phyloP scores from a whole-genome alignment of 1,140 invertebrate genomes.

The Campoletis sonorensis region DNA sequence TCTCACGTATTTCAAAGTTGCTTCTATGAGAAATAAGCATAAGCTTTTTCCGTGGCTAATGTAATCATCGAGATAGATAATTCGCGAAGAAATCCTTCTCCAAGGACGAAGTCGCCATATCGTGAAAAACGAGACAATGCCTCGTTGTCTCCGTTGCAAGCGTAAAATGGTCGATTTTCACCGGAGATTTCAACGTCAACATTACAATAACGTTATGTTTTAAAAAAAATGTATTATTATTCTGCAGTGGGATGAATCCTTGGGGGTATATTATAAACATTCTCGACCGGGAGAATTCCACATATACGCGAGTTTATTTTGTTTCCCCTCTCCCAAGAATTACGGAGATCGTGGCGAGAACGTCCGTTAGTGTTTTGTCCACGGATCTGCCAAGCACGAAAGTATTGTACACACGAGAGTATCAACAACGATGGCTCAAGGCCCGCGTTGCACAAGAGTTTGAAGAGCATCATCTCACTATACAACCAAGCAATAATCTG shows the following conservation, averaged over 20 bases:
- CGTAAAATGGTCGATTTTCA: neutral
- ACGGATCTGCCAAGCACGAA: neutral
- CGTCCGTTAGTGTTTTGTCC: neutral
- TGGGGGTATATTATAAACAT: neutral
- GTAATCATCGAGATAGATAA: conserved; percentile 7
- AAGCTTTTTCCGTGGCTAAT: neutral
- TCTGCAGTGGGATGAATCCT: neutral
- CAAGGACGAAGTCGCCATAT: neutral
- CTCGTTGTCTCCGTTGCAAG: neutral
- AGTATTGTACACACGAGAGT: no score
- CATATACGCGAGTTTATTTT: neutral
- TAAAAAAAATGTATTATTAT: neutral
- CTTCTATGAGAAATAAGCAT: neutral
- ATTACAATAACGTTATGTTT: neutral
- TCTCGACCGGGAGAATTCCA: no score
- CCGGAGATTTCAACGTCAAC: neutral
- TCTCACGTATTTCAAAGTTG: neutral
- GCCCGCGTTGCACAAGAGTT: no score
- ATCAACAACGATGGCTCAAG: no score
- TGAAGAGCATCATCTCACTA: no score
- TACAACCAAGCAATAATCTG: no score
- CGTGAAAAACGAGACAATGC: neutral
- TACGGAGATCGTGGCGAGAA: neutral
- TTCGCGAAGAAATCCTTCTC: neutral
- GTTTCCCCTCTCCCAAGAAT: neutral